Base-by-base conservation (phyloP, 2,888 invertebrate species). In the Chaetogeoica ovagalla region DNA sequence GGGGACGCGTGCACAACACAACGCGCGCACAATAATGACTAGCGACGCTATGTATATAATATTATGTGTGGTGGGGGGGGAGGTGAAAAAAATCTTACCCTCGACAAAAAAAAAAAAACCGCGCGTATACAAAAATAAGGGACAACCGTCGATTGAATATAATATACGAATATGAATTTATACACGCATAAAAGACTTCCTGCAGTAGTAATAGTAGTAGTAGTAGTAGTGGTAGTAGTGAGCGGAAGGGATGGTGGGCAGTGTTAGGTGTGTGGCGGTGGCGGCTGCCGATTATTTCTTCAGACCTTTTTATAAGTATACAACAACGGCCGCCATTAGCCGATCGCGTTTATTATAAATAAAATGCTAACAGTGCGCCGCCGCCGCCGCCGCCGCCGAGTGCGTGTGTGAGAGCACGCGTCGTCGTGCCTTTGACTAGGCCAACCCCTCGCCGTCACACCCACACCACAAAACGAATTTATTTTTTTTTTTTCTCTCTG, bases 31-130 rank as follows among this genome's bases (percentile, higher is more conserved):
- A 55, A 74, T 74, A 74, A 74, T 74, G 65, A 74, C 74, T 39
- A 30, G 48, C 15, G 74, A 57, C 39, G 65, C 65, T 23, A 39
- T 57, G 39, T 30, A 65, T 74, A 74, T 65, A 74, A 74, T 74
- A 65, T 63, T 55, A 74, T 13, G 15, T 15, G 57, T 8, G 57
- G 39, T 19, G 19, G 8, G 57, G 13, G 37, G 37, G 63, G 63
- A 74, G 55, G 55, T 65, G n/a, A 55, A 52, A 73, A 73, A 74
- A 65, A 63, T 74, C 55, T 55, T 74, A 65, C 65, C 74, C 74
- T 55, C 74, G 37, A 55, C 11, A 55, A 19, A 55, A 55, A 69
- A 70, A 60, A 30, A 39, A 62, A 30, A 30, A 73, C n/a, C 37
- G 52, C 57, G 21, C 65, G 23, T 30, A 63, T 65, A 71, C 23